Conservation (phyloP, 2,888 invertebrate species). For the Mythimna pallens region DNA sequence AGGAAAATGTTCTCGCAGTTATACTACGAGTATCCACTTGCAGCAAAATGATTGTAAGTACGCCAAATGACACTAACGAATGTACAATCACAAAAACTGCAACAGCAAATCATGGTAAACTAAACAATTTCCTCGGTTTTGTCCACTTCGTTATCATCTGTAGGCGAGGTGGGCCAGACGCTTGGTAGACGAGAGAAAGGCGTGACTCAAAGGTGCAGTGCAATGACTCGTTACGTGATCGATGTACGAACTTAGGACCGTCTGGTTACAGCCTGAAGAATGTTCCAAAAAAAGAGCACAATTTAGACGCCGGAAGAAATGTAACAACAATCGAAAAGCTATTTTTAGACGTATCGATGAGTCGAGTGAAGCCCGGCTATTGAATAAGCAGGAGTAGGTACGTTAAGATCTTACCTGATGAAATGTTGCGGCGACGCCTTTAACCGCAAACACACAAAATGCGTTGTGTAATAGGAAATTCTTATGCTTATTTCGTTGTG, state of each 20-base stretch:
- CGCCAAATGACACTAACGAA: neutral
- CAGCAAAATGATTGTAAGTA: constrained; percentile 2
- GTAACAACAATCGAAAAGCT: constrained; percentile 1
- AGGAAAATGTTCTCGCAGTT: neutral
- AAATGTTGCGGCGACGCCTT: neutral
- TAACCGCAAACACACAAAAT: constrained; percentile 19
- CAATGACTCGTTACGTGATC: constrained; percentile 75
- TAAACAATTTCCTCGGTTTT: constrained; percentile 28
- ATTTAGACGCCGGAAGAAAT: constrained; percentile 24
- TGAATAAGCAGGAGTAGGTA: neutral
- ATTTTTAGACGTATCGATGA: constrained; percentile 19
- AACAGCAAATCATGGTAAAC: constrained; percentile 12
- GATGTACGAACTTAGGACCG: constrained; percentile 50
- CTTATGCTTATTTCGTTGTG: constrained; percentile 3
- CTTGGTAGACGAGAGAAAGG: constrained; percentile 79
- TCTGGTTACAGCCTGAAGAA: constrained; percentile 22
- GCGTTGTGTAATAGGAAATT: constrained; percentile 11
- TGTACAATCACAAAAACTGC: constrained; percentile 5
- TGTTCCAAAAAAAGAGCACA: constrained; percentile 16
- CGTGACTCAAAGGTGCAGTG: constrained; percentile 72
- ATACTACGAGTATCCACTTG: neutral
- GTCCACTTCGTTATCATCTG: constrained; percentile 37
- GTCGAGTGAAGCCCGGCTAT: constrained; percentile 8
- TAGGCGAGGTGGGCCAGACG: constrained; percentile 41
- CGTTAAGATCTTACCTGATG: constrained; percentile 1